Evolutionary conservation across 2,797 vertebrate genomes (phyloP), one percentile per base, ranked within the genome.

Genomic region (Hafferia zeledoni): DNA sequence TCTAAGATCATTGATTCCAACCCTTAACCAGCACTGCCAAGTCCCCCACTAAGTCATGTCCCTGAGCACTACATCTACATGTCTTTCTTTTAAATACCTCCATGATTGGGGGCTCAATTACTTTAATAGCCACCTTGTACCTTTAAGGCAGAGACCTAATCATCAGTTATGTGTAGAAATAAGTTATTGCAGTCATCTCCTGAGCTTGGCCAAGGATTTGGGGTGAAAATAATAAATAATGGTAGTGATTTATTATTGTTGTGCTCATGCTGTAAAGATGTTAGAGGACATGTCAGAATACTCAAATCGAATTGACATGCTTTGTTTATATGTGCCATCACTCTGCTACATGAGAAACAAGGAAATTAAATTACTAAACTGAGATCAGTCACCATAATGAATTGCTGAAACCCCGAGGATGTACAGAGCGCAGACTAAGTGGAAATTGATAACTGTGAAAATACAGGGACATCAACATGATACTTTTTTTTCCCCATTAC

Each of bases 201-300:
- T 77, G 64, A 91, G 23, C n/a, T 52, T 60, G 27, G 17, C 16
- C 53, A 83, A 52, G n/a, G 49, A 39, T 61, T 70, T 74, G 44
- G 24, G 13, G 30, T 59, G 30, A 46, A 94, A 83, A 83, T 70
- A 83, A 74, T 44, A 90, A 80, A 71, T 39, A 80, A 52, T 23
- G 44, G 23, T 50, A 64, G 76, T 61, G 53, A 80, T 89, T 92
- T 93, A 47, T 79, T 65, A 57, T 52, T 84, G 43, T 47, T 84
- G 41, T 52, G 50, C 12, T 80, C 23, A 17, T 15, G 35, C 24
- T 68, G 7, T 68, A 71, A 87, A 91, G 53, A 23, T 60, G 10
- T 85, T 64, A 50, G 64, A 74, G 43, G 57, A 91, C 23, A 77
- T 71, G 39, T 85, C 35, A 85, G 85, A 96, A 86, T 35, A 67